These are phyloP conservation scores for Epicampocera succincta DNA, from an alignment of 2,888 invertebrate species.

Conservation along the genomic window DNA sequence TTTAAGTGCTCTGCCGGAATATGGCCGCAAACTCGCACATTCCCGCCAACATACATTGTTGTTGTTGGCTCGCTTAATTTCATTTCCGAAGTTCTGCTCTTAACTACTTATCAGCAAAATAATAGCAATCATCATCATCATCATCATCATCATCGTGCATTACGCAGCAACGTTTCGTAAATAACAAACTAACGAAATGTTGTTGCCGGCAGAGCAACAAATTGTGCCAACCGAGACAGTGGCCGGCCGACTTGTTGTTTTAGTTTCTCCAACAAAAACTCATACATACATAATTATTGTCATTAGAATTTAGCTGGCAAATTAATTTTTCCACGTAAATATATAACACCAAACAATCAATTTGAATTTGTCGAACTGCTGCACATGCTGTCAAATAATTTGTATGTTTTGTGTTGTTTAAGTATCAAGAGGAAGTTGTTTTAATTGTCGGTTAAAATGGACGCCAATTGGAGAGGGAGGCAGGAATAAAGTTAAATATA, in stretches of 20 bases:
- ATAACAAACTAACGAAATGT: constrained; percentile 30
- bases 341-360: constrained; percentile 41
- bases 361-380: constrained; percentile 25
- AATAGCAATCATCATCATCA: constrained; percentile 21
- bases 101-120: constrained; percentile 35
- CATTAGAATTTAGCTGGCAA: constrained; percentile 68
- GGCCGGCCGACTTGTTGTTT: constrained; percentile 1
- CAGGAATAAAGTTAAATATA: not conserved
- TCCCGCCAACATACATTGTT: constrained; percentile 14
- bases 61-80: constrained; percentile 13
- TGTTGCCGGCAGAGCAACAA: constrained; percentile 28
- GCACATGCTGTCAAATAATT: constrained; percentile 53
- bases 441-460: constrained; percentile 31
- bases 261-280: constrained; percentile 24
- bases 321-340: constrained; percentile 63
- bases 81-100: constrained; percentile 14
- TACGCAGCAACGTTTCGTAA: constrained; percentile 41
- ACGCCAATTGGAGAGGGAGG: not conserved
- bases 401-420: constrained; percentile 11
- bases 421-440: constrained; percentile 27
- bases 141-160: constrained; percentile 40
- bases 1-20: constrained; percentile 27
- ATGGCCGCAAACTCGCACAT: constrained; percentile 14
- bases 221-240: constrained; percentile 48
- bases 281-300: constrained; percentile 68